Evolutionary conservation across 2,797 vertebrate genomes (phyloP), one percentile per base, ranked within the genome.

Genomic region (Nothura maculosa): DNA sequence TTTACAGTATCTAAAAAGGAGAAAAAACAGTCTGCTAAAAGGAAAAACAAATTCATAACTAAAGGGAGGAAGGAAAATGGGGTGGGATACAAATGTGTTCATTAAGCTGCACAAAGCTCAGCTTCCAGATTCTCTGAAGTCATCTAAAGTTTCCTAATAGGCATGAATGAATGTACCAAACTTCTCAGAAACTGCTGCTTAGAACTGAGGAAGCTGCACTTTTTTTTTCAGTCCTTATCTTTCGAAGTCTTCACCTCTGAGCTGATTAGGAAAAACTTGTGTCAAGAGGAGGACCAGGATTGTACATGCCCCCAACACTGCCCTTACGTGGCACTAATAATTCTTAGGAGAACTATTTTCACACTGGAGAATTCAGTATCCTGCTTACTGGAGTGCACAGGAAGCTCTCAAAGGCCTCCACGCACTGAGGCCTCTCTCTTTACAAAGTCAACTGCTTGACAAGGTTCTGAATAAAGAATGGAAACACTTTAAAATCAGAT

Each of bases 1-100:
- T 96, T 95, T 95, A 94, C 92, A 95, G 63, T 81, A 92, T 95
- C 85, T 91, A 94, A 92, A 91, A 94, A 91, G 89, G 48, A 86
- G 75, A 92, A 94, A 91, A 91, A 96, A 80, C 82, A 89, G 91
- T 72, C 93, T 92, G 88, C 79, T 91, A 92, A 93, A 91, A 55
- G 87, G 85, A 52, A 93, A 96, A 94, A 87, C 70, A 73, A 93
- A 96, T 92, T 87, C 91, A 80, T 52, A 82, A 86, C 30, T 64
- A 38, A 83, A 85, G 68, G 79, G 88, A 88, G 84, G 78, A 40
- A 58, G 45, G 67, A 55, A 92, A 94, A 72, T 81, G 86, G 90
- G 86, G 69, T 58, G 81, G 89, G 94, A 94, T 67, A 84, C 68
- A 85, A 91, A 92, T 93, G 73, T 89, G 79, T 85, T 93, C 82